Evolutionary conservation across 2,888 invertebrate genomes (phyloP).

Genomic region (Morpho helenor): DNA sequence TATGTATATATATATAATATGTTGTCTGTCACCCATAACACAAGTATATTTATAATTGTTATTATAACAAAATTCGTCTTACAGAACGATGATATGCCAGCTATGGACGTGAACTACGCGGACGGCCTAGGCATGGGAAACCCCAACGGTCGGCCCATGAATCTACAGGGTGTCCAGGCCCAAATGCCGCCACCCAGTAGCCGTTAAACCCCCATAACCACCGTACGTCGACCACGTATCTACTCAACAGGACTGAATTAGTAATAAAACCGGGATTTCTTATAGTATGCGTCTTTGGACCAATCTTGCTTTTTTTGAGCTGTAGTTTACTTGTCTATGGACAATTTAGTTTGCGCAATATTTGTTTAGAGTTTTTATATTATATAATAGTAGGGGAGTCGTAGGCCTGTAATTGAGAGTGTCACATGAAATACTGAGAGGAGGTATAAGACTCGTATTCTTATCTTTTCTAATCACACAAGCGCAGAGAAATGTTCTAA

Average conservation of each 20-base stretch:
- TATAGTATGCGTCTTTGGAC: slow-evolving; percentile 5
- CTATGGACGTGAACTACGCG: slow-evolving; percentile 86
- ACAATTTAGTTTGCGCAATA: not conserved
- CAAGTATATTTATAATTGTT: too few relatives aligned
- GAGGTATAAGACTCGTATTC: too few relatives aligned
- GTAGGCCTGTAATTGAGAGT: too few relatives aligned
- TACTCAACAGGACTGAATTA: slow-evolving; percentile 7
- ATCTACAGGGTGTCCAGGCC: slow-evolving; percentile 71
- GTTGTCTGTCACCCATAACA: too few relatives aligned
- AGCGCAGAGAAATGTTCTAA: too few relatives aligned
- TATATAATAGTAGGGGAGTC: too few relatives aligned
- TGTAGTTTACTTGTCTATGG: not conserved
- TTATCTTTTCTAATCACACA: too few relatives aligned
- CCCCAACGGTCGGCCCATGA: slow-evolving; percentile 73
- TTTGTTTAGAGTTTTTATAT: too few relatives aligned
- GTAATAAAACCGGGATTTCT: slow-evolving; percentile 8
- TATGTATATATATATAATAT: too few relatives aligned
- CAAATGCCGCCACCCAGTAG: slow-evolving; percentile 71
- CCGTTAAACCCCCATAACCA: slow-evolving; percentile 44
- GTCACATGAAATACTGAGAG: too few relatives aligned
- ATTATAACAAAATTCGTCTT: not conserved
- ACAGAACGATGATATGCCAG: slow-evolving; percentile 86
- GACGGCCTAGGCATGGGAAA: slow-evolving; percentile 73
- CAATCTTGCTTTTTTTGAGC: not conserved
- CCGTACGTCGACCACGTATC: slow-evolving; percentile 6